Base-by-base conservation (phyloP, 2,888 invertebrate genomes). In the Stenchaetothrips biformis region DNA sequence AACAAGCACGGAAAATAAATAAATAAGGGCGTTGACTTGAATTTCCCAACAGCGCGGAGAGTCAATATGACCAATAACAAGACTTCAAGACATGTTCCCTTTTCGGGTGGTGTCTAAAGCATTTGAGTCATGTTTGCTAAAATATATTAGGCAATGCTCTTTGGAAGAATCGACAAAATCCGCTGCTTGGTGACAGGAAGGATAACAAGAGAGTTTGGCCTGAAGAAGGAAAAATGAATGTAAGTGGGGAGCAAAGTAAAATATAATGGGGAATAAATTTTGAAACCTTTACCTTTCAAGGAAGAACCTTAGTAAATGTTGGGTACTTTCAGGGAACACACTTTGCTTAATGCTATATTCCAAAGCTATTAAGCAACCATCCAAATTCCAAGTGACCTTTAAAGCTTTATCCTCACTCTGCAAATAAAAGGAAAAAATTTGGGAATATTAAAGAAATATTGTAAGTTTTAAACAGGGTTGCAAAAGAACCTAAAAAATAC, bases 361-460 rank as follows among this genome's bases (percentile, higher is more conserved):
- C 4, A 94, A 85, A 0, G 90, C 89, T 11, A 88, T 84, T 83
- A 91, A 89, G 82, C 92, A 92, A 2, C 91, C 90, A 0, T 90
- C 89, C 7, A 92, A 86, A 80, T 91, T 89, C 90, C 92, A 92
- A 0, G 90, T 88, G 9, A 91, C 88, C 83, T 89, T 89, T 83
- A 88, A 89, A 21, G 87, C 87, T 84, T 93, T 93, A 85, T 92
- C 91, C 86, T 94, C 94, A 13, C 91, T 88, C 92, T 92, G 87
- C 48, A 48, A 78, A 77, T 6, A 79, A 79, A 48, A 37, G 13
- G n/a, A 27, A 79, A 79, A 80, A 62, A 79, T 53, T 8, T 7
- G 16, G 21, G 21, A 48, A 37, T 80, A n/a, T 18, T n/a, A 81
- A 48, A 21, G 27, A 78, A 37, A 25, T 48, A 74, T 78, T 79